Evolutionary conservation across 2,797 vertebrate species (phyloP), one percentile per base, ranked within the genome.

Genomic region (Myotis myotis): DNA sequence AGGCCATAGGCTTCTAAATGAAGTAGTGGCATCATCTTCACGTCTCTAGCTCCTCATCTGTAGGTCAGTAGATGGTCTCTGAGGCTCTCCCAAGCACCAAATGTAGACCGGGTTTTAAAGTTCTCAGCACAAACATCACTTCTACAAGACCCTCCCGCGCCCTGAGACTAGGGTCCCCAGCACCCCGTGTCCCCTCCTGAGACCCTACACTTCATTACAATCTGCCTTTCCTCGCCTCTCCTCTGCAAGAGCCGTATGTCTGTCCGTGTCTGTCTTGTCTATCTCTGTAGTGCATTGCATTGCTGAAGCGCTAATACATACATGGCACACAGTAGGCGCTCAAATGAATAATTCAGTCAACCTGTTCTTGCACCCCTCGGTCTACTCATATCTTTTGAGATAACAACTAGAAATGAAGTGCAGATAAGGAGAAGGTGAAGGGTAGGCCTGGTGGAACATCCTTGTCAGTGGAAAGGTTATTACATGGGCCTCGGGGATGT

Each of bases 151-250:
- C 2, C n/a, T 38, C 38, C 16, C 47, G 68, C 33, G 4, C 8
- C 6, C 51, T 15, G 15, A 38, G 33, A 33, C 2, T 1, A 44
- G 13, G 7, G 8, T 15, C 75, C 33, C 36, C 5, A 70, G 15
- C 25, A 71, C 12, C 10, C 5, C 0, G 25, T 41, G 0, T 28
- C 8, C 16, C 17, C 3, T 72, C 20, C 1, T 16, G 13, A 71
- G 3, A 8, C 9, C 15, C 15, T 20, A 41, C 0, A 23, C 9
- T 28, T 41, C 30, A 6, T 30, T 15, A 6, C 6, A 8, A 3
- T 20, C 10, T 38, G 23, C 68, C 30, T 71, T 17, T n/a, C 25
- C 57, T 28, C 2, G 5, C 5, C 57, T 30, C 12, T 82, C n/a
- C 86, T 47, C 22, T 71, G 38, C 3, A 2, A 9, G 17, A 85